These are phyloP conservation scores for Oryzias celebensis DNA, from an alignment of 2,113 vertebrate species.

Conservation along the genomic window DNA sequence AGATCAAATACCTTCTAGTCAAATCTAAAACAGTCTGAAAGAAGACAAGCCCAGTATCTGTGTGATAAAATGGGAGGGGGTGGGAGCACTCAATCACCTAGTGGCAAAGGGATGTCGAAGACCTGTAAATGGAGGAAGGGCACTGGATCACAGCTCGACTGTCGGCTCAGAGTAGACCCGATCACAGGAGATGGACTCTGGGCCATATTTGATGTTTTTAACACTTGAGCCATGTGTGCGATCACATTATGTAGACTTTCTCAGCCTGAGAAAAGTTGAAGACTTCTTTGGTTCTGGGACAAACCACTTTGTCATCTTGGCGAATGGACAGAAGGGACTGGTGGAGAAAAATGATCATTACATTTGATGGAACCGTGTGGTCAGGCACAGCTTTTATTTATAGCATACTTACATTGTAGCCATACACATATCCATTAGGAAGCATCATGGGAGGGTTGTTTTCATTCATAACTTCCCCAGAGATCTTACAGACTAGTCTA, in stretches of 20 bases:
- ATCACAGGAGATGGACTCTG: conserved; percentile 39
- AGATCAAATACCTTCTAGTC: conserved; percentile 45
- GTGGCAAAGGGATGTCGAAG: not conserved
- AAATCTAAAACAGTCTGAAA: conserved; percentile 55
- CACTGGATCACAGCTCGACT: conserved; percentile 57
- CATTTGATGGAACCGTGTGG: not conserved
- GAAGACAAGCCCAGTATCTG: conserved; percentile 52
- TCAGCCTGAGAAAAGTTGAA: conserved; percentile 99
- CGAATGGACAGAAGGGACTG: conserved; percentile 98
- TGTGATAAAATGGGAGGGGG: conserved; percentile 11
- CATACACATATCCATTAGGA: conserved; percentile 98
- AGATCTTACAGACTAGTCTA: conserved; percentile 98
- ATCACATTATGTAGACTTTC: conserved; percentile 99
- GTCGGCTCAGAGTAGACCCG: conserved; percentile 38
- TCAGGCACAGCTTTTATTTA: not conserved
- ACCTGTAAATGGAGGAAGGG: conserved; percentile 5
- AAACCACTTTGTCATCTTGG: conserved; percentile 98
- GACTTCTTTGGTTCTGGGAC: conserved; percentile 99
- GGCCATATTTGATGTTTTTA: conserved; percentile 35
- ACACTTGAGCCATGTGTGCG: conserved; percentile 32
- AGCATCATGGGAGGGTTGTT: conserved; percentile 99
- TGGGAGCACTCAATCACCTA: conserved; percentile 19
- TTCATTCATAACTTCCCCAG: conserved; percentile 98
- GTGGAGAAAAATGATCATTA: conserved; percentile 39
- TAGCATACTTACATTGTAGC: conserved; percentile 91